Evolutionary conservation across 2,888 invertebrate species (phyloP).

Genomic region (Rhagonycha fulva): DNA sequence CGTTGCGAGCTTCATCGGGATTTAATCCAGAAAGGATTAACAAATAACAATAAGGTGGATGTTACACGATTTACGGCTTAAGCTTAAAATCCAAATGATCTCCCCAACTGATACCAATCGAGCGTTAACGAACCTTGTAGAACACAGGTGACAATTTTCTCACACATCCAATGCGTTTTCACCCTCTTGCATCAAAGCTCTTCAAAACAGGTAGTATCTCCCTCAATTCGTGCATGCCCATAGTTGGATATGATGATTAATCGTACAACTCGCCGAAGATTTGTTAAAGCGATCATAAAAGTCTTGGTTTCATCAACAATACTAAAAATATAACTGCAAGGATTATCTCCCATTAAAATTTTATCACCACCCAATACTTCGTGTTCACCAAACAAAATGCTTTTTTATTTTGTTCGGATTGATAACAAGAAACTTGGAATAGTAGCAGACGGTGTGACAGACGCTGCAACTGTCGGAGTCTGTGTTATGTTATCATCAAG

Average conservation of each 20-base stretch:
- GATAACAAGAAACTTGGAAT: background rate
- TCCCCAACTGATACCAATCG: background rate
- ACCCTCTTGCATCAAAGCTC: background rate
- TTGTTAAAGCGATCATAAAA: background rate
- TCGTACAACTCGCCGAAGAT: background rate
- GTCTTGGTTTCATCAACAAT: background rate
- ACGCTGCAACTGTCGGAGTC: background rate
- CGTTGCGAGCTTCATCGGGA: background rate
- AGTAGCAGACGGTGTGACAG: background rate
- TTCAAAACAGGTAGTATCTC: background rate
- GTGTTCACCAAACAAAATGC: background rate
- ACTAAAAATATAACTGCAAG: background rate
- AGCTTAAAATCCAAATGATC: background rate
- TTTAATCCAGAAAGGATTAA: background rate
- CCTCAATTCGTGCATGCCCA: background rate
- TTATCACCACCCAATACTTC: background rate
- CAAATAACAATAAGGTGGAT: background rate
- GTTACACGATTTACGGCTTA: background rate
- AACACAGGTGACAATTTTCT: background rate
- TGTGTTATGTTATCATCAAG: background rate
- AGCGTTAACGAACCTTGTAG: background rate
- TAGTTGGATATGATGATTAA: background rate
- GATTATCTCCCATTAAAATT: background rate
- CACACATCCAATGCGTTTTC: background rate
- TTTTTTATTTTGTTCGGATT: background rate